A percentile compares a stretch with the other conserved stretches of the same genome.
Conservation (phyloP, 2,797 vertebrate genomes). For the Sandelia bainsii region DNA sequence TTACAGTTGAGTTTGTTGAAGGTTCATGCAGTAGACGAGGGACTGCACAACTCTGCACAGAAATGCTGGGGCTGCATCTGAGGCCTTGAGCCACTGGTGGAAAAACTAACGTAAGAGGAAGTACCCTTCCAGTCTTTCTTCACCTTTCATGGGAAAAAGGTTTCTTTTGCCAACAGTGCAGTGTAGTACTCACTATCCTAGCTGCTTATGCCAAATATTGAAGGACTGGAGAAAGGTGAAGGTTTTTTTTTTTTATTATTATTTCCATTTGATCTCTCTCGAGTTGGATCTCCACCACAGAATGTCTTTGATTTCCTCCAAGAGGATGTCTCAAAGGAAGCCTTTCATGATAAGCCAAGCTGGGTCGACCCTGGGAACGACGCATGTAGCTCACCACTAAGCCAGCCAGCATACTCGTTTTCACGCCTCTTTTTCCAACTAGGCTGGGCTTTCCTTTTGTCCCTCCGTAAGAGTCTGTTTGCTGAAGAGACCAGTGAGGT, state of each 20-base stretch:
- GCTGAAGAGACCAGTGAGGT: constrained; percentile 19
- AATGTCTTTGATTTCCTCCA: constrained; percentile 69
- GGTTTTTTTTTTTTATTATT: constrained; percentile 64
- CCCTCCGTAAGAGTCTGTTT: constrained; percentile 32
- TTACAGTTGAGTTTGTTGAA: background rate
- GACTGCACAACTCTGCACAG: background rate
- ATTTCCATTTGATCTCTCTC: constrained; percentile 70
- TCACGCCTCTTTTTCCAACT: constrained; percentile 61
- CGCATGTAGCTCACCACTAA: constrained; percentile 45
- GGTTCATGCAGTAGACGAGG: background rate
- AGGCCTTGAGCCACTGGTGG: constrained; percentile 19
- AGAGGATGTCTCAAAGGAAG: constrained; percentile 73
- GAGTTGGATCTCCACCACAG: constrained; percentile 57
- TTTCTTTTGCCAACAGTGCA: constrained; percentile 31
- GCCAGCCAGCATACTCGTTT: constrained; percentile 50
- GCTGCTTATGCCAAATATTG: constrained; percentile 41
- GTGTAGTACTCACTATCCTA: constrained; percentile 41
- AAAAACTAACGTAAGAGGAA: constrained; percentile 30
- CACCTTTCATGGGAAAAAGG: constrained; percentile 53
- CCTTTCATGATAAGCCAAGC: constrained; percentile 73
- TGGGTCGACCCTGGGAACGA: constrained; percentile 51
- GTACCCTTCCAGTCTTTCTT: constrained; percentile 14
- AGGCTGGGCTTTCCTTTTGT: constrained; percentile 62
- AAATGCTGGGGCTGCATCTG: constrained; percentile 1
- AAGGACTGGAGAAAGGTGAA: constrained; percentile 58